These are phyloP conservation scores for Hippocampus mohnikei DNA, from an alignment of 2,113 vertebrate species.

Conservation along the genomic window DNA sequence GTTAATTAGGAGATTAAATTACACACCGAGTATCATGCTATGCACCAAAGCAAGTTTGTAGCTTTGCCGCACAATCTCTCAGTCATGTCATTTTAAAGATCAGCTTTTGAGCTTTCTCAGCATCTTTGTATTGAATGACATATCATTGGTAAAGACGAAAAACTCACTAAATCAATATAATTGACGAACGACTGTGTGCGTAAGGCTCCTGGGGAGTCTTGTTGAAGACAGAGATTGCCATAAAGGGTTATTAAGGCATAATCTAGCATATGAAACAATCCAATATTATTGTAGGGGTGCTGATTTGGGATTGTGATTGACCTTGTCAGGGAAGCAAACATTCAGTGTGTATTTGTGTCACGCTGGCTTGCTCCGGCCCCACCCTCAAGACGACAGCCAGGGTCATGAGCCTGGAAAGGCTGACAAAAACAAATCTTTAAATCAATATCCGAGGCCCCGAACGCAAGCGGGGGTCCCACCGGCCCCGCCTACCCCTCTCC, in stretches of 20 bases:
- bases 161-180: conserved; percentile 54
- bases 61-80: conserved; percentile 11
- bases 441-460: conserved; percentile 74
- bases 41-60: not conserved
- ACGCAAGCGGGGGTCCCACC: conserved; percentile 51
- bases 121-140: conserved; percentile 67
- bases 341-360: conserved; percentile 73
- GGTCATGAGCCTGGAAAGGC: conserved; percentile 79
- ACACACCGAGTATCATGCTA: not conserved
- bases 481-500: conserved; percentile 56
- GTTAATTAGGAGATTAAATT: conserved; percentile 32
- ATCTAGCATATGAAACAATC: not conserved
- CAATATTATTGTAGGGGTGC: conserved; percentile 47
- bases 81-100: not conserved
- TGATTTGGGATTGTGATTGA: conserved; percentile 74
- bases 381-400: conserved; percentile 72
- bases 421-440: conserved; percentile 82
- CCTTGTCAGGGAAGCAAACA: conserved; percentile 72
- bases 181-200: conserved; percentile 44
- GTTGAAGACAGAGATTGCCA: conserved; percentile 23
- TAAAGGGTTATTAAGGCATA: conserved; percentile 46
- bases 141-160: not conserved
- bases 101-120: conserved; percentile 65
- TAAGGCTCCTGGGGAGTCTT: conserved; percentile 40
- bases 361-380: conserved; percentile 73